Evolutionary conservation across 1,140 invertebrate species (phyloP), one percentile per base, ranked within the genome.

Genomic region (Saccostrea echinata): DNA sequence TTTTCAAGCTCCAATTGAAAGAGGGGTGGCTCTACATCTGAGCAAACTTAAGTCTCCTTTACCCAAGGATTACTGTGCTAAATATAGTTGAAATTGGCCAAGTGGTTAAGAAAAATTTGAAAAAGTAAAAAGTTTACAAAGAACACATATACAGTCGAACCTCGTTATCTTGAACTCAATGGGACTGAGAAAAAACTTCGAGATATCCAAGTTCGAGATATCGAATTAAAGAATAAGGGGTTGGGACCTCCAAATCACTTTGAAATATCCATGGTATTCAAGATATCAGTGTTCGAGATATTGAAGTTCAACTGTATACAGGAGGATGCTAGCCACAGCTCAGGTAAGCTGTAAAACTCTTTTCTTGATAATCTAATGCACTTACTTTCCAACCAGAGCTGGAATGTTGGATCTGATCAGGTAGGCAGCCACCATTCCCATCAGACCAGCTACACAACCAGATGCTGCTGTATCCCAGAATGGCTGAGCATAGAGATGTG

Each of bases 321-420:
- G 52, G 52, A 52, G 52, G 21, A 21, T 57, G 55, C 3, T 12
- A 0, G 21, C 3, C 13, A 16, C 21, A 0, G 55, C 55, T 57
- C 55, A 57, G 55, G 55, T 57, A 12, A 57, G 55, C 55, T 18
- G 3, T 18, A 18, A 57, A 57, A 18, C 13, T 13, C 6, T 27
- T n/a, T 76, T 13, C 13, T 30, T 76, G 33, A 21, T 76, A 76
- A 84, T 51, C 8, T 55, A 21, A 3, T 18, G 27, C 64, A 88
- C 89, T 94, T 94, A 97, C 96, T 97, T 97, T 89, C 98, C 98
- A 89, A 99, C 97, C 24, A 99, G 95, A 55, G 98, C 98, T 53
- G 97, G 97, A 21, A 97, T 97, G 95, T 99, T 99, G 12, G 98
- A 98, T 90, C 98, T 97, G 92, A 99, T 99, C 91, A 99, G 99